These are phyloP conservation scores for Stegastes partitus DNA, from an alignment of 2,113 vertebrate genomes.

Conservation along the genomic window DNA sequence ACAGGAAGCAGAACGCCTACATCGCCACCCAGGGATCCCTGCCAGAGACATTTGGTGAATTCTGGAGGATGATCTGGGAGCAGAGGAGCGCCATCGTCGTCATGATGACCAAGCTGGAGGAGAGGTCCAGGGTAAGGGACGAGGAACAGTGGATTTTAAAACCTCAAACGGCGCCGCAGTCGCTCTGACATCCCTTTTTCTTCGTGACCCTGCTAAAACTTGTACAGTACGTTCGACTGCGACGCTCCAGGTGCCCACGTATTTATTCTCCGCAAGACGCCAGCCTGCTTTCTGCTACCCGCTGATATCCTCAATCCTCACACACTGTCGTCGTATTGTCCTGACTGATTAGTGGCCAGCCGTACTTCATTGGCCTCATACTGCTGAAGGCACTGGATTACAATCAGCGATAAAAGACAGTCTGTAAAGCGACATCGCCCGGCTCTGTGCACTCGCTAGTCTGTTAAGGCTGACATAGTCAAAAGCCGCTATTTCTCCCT, in stretches of 20 bases:
- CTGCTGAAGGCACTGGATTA: slow-evolving; percentile 44
- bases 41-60: slow-evolving; percentile 98
- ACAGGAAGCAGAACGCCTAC: slow-evolving; percentile 98
- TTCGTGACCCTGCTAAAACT: too few species aligned
- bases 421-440: slow-evolving; percentile 3
- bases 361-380: slow-evolving; percentile 20
- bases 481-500: slow-evolving; percentile 18
- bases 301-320: slow-evolving; percentile 25
- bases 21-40: slow-evolving; percentile 96
- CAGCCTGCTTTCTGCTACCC: background rate
- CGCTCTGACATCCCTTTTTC: too few species aligned
- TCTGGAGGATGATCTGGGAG: slow-evolving; percentile 99
- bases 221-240: too few species aligned
- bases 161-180: too few species aligned
- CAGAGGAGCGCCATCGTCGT: slow-evolving; percentile 96
- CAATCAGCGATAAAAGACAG: slow-evolving; percentile 38
- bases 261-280: slow-evolving; percentile 15
- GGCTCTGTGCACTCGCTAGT: background rate
- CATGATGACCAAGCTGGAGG: slow-evolving; percentile 99
- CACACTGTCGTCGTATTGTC: slow-evolving; percentile 9
- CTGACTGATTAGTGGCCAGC: slow-evolving; percentile 34
- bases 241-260: background rate
- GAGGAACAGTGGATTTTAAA: background rate
- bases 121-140: slow-evolving; percentile 93
- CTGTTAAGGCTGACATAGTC: slow-evolving; percentile 31